These are phyloP conservation scores for Lasiommata megera DNA, from an alignment of 2,888 invertebrate genomes.

Conservation along the genomic window DNA sequence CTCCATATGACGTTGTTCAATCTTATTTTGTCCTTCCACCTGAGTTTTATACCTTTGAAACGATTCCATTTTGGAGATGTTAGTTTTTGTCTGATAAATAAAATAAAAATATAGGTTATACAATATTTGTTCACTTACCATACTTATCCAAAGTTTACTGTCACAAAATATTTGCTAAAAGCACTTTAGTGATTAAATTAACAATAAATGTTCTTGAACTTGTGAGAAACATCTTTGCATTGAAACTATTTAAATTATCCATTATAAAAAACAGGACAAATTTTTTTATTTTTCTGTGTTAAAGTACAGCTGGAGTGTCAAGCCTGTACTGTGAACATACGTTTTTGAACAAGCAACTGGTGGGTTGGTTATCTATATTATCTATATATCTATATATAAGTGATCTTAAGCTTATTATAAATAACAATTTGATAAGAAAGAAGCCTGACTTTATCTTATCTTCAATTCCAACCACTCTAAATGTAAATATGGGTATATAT, in stretches of 20 bases:
- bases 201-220: conserved; percentile 62
- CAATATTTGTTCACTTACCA: conserved; percentile 54
- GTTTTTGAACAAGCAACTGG: conserved; percentile 53
- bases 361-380: conserved; percentile 39
- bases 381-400: conserved; percentile 61
- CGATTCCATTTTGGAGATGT: conserved; percentile 99
- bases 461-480: conserved; percentile 51
- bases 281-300: conserved; percentile 32
- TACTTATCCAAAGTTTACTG: conserved; percentile 45
- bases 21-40: conserved; percentile 99
- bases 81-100: conserved; percentile 94
- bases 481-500: conserved; percentile 36
- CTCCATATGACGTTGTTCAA: conserved; percentile 99
- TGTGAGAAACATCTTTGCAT: conserved; percentile 62
- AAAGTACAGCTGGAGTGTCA: conserved; percentile 51
- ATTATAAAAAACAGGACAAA: conserved; percentile 51
- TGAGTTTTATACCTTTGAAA: conserved; percentile 97
- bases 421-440: conserved; percentile 69
- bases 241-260: conserved; percentile 54
- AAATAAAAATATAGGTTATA: conserved; percentile 40
- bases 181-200: conserved; percentile 50
- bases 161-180: conserved; percentile 62
- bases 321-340: conserved; percentile 55
- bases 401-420: conserved; percentile 73
- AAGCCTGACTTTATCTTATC: conserved; percentile 70